Conservation (phyloP, 2,797 vertebrate species). For the Chloroceryle inda region DNA sequence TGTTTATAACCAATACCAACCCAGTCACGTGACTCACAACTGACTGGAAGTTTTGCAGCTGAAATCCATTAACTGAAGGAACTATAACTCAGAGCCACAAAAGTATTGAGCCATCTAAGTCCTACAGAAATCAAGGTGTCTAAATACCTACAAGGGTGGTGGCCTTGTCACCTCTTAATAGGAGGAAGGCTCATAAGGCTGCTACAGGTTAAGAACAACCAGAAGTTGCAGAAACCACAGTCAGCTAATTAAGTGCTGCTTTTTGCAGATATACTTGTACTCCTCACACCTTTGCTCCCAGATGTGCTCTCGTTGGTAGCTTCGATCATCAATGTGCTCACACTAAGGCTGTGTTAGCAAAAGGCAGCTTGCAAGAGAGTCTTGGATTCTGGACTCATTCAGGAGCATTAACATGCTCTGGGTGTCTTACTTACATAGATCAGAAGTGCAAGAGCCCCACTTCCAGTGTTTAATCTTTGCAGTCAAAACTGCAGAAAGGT, state of each 20-base stretch:
- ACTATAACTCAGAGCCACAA: neutral
- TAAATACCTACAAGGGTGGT: neutral
- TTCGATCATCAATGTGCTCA: neutral
- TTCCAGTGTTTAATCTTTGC: neutral
- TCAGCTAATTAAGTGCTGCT: conserved; percentile 32
- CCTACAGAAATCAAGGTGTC: neutral
- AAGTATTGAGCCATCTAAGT: neutral
- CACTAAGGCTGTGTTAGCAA: neutral
- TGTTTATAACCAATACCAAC: neutral
- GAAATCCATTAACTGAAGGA: conserved; percentile 9
- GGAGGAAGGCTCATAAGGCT: neutral
- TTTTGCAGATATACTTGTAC: neutral
- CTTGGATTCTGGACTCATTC: neutral
- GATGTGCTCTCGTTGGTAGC: neutral
- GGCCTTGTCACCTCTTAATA: neutral
- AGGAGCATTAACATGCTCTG: neutral
- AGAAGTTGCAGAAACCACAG: conserved; percentile 5
- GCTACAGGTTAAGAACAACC: neutral
- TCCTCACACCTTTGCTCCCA: conserved; percentile 17
- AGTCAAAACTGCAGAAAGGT: neutral
- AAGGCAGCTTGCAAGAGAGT: neutral
- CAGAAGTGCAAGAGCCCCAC: neutral
- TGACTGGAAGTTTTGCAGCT: neutral
- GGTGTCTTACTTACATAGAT: neutral
- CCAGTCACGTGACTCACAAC: neutral